Conservation (phyloP, 2,797 vertebrate genomes). For the Diceros bicornis region DNA sequence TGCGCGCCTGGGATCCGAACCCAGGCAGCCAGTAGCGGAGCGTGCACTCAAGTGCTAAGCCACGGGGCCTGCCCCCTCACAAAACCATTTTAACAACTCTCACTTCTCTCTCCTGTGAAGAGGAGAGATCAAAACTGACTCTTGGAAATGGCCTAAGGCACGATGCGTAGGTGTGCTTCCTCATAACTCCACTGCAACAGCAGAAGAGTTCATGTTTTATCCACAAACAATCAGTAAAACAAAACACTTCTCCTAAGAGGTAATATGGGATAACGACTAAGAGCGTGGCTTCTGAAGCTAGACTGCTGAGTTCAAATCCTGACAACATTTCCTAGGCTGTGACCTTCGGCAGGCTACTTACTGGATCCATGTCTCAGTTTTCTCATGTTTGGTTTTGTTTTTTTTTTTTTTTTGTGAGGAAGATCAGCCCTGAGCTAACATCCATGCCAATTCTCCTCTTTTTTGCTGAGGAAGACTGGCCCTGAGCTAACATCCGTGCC, state of each 20-base stretch:
- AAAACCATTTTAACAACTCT: neutral
- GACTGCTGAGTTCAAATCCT: neutral
- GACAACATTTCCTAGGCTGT: neutral
- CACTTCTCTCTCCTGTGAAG: neutral
- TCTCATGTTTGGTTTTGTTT: neutral
- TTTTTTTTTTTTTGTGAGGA: too few species aligned
- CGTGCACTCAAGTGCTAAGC: too few species aligned
- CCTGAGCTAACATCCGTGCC: too few species aligned
- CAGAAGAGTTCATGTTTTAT: neutral
- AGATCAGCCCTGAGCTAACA: too few species aligned
- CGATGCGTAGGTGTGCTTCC: rapidly evolving
- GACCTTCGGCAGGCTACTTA: neutral
- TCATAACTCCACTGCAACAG: rapidly evolving
- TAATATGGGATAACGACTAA: neutral
- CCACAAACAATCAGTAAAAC: too few species aligned
- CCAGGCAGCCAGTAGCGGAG: too few species aligned
- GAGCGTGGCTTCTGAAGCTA: neutral
- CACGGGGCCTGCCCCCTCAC: too few species aligned
- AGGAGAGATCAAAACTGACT: neutral
- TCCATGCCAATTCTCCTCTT: too few species aligned
- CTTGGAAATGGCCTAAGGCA: rapidly evolving
- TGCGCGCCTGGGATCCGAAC: too few species aligned
- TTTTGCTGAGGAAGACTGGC: too few species aligned
- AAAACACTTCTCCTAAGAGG: neutral
- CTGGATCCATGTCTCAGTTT: neutral